Evolutionary conservation across 2,888 invertebrate species (phyloP), one percentile per base, ranked within the genome.

Genomic region (Trissoscelio sp.): DNA sequence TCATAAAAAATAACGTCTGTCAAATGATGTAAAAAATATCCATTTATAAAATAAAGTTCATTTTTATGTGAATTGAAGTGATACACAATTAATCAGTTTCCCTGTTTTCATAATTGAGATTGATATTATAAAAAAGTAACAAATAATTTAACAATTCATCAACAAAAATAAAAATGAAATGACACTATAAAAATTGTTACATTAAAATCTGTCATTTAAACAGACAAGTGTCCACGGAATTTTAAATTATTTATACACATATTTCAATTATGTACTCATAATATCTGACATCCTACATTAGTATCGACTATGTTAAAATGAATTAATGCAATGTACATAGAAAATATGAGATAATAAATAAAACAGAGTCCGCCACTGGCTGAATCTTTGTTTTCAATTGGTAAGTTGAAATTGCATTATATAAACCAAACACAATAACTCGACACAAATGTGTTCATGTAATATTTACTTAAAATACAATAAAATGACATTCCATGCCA

Each of bases 191-290:
- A 42, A 42, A 37, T n/a, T 42, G 42, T 42, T 42, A 4, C 4
- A 42, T 5, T 42, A 42, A 42, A 42, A 42, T 11, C 12, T 42
- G 42, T 42, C 42, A 14, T 42, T 42, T 4, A 2, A 42, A 42
- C 12, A 14, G 42, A 42, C 42, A 14, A 42, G 14, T 42, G 42
- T 14, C 14, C 14, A 42, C 42, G 0, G 42, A 12, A 42, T 42
- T 42, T 42, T 42, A 42, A 42, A 42, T 42, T 14, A 42, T 42
- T 42, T 6, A 42, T 14, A 42, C 16, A 42, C 16, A 42, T 16
- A 42, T 42, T 42, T 42, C 9, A 14, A 42, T 42, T 42, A 12
- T 42, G 11, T 42, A 7, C 14, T 42, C 42, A 42, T 42, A 14
- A 42, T 3, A 14, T 42, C 14, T 42, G 42, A 42, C 42, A 42